These are phyloP conservation scores for Pangasius sanitwongsei DNA, from an alignment of 2,797 vertebrate species.

Conservation along the genomic window DNA sequence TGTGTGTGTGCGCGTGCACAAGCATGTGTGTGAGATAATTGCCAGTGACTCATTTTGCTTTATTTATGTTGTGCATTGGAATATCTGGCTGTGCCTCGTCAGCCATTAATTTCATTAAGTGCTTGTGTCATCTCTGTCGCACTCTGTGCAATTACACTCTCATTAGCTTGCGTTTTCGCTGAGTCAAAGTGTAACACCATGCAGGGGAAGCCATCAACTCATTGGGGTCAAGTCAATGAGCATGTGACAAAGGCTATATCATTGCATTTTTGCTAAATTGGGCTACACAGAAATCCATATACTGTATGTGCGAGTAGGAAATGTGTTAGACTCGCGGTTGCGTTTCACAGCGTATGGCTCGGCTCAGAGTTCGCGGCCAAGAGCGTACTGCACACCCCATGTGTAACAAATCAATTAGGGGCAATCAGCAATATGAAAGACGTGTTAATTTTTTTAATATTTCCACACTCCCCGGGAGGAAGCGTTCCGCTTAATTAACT, in stretches of 20 bases:
- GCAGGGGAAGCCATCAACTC: not conserved
- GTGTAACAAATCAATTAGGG: slow-evolving; percentile 78
- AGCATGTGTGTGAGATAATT: slow-evolving; percentile 43
- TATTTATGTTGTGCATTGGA: slow-evolving; percentile 66
- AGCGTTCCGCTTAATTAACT: slow-evolving; percentile 75
- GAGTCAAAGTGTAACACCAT: not conserved
- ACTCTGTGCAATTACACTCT: slow-evolving; percentile 56
- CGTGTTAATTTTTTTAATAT: slow-evolving; percentile 75
- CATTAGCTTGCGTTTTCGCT: slow-evolving; percentile 46
- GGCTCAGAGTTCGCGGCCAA: not conserved
- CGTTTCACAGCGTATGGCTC: not conserved
- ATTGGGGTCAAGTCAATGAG: not conserved
- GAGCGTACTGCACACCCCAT: slow-evolving; percentile 66
- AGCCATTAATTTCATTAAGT: slow-evolving; percentile 57
- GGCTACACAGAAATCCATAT: not conserved
- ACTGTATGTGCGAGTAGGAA: not conserved
- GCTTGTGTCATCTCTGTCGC: slow-evolving; percentile 56
- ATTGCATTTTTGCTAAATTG: not conserved
- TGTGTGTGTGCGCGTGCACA: slow-evolving; percentile 39
- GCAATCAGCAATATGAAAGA: slow-evolving; percentile 72
- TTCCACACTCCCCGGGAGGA: slow-evolving; percentile 73
- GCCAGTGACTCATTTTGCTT: slow-evolving; percentile 56
- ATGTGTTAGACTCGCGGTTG: not conserved
- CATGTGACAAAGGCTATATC: not conserved
- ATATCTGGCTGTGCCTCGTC: slow-evolving; percentile 50